Evolutionary conservation across 2,113 vertebrate species (phyloP).

Genomic region (Rhea pennata): DNA sequence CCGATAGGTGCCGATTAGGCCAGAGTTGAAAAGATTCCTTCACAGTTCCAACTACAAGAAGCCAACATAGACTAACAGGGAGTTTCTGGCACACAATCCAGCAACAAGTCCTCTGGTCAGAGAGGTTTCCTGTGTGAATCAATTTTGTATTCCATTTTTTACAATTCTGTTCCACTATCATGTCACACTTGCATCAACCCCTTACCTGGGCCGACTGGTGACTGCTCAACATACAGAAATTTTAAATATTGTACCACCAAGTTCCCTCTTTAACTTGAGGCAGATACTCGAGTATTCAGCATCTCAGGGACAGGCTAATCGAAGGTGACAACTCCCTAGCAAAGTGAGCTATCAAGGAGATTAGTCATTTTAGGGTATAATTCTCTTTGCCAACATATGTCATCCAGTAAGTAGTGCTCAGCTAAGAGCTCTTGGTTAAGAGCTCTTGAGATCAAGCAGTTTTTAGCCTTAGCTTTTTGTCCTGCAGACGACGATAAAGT

Average conservation of each 20-base stretch:
- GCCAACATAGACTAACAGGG: too few relatives aligned
- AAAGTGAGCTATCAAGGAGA: not conserved
- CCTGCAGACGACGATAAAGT: not conserved
- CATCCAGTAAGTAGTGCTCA: not conserved
- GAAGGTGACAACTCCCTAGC: not conserved
- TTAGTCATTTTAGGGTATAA: not conserved
- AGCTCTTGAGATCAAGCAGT: not conserved
- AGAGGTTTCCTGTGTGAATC: not conserved
- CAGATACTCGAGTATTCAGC: accelerated
- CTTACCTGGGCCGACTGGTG: not conserved
- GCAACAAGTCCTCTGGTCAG: not conserved
- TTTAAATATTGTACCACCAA: accelerated
- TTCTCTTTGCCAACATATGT: not conserved
- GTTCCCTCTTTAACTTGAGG: not conserved
- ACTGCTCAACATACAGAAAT: accelerated
- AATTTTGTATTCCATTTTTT: not conserved
- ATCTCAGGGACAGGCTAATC: not conserved
- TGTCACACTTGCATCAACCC: not conserved
- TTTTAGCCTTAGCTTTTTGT: not conserved
- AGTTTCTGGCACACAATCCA: not conserved
- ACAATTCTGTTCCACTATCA: not conserved
- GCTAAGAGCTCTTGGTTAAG: not conserved
- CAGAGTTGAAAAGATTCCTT: not conserved
- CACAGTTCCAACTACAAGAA: not conserved
- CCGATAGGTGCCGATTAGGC: not conserved